Conservation (phyloP, 2,797 vertebrate genomes). For the Fistularia tabacaria region DNA sequence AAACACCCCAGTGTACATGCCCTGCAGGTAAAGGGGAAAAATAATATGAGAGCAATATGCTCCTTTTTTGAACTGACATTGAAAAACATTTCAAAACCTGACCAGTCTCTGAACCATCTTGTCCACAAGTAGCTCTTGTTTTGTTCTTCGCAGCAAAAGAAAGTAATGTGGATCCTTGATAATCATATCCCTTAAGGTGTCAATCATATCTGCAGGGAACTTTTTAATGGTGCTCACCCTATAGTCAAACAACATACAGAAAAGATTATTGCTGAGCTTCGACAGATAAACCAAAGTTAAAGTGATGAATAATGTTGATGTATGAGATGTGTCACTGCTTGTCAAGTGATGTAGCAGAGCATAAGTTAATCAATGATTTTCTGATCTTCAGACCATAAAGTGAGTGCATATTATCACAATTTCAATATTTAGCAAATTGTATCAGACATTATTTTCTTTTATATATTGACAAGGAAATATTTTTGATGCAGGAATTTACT, state of each 20-base stretch:
- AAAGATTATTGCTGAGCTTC: background rate
- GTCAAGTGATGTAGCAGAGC: no score
- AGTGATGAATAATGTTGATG: no score
- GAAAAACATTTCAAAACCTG: slow-evolving; percentile 22
- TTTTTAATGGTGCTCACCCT: slow-evolving; percentile 75
- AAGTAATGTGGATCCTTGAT: slow-evolving; percentile 62
- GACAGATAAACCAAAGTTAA: no score
- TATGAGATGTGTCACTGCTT: no score
- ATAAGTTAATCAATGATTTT: no score
- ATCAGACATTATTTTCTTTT: no score
- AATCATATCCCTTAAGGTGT: slow-evolving; percentile 65
- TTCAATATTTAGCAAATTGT: no score
- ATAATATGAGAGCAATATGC: background rate
- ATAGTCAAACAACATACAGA: background rate
- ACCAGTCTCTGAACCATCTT: slow-evolving; percentile 76
- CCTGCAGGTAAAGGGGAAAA: slow-evolving; percentile 42
- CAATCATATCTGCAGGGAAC: slow-evolving; percentile 67
- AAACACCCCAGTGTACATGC: slow-evolving; percentile 69
- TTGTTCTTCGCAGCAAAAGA: slow-evolving; percentile 64
- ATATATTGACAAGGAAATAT: background rate
- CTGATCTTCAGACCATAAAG: no score
- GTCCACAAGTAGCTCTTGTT: slow-evolving; percentile 75
- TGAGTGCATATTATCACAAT: no score
- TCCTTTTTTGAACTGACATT: background rate
- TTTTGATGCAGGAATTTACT: background rate